phyloP scores from a whole-genome alignment of 2,113 vertebrate species.

The Strix aluco region DNA sequence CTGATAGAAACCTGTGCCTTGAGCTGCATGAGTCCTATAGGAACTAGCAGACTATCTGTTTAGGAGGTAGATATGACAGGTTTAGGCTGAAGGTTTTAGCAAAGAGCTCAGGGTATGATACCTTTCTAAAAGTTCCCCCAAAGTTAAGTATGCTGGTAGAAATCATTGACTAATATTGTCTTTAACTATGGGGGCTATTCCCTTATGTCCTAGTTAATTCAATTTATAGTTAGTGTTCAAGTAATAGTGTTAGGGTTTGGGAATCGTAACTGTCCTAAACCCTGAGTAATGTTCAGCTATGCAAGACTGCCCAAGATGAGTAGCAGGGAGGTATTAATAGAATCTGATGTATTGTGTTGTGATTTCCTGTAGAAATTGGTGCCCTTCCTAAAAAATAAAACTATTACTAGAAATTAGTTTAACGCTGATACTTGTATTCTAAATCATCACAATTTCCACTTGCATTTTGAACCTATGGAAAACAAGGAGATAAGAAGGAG shows the following conservation, averaged over 20 bases:
- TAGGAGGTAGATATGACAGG: not conserved
- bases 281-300: not conserved
- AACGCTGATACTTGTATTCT: not conserved
- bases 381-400: not conserved
- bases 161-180: not conserved
- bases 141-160: not conserved
- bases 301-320: not conserved
- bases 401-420: not conserved
- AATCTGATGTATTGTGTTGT: not conserved
- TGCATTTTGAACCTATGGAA: not conserved
- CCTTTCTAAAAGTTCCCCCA: not conserved
- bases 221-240: not conserved
- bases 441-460: not conserved
- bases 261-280: not conserved
- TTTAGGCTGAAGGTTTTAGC: not conserved
- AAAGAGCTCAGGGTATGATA: not conserved
- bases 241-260: not conserved
- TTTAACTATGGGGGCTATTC: not conserved
- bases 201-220: not conserved
- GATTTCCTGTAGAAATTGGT: not conserved
- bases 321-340: not conserved
- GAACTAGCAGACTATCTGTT: not conserved
- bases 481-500: not conserved
- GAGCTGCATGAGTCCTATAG: not conserved
- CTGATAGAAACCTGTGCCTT: not conserved